Percentiles rank a stretch among this genome's conserved stretches.
Evolutionary conservation across 2,797 vertebrate species (phyloP).

Genomic region (Alosa sapidissima): DNA sequence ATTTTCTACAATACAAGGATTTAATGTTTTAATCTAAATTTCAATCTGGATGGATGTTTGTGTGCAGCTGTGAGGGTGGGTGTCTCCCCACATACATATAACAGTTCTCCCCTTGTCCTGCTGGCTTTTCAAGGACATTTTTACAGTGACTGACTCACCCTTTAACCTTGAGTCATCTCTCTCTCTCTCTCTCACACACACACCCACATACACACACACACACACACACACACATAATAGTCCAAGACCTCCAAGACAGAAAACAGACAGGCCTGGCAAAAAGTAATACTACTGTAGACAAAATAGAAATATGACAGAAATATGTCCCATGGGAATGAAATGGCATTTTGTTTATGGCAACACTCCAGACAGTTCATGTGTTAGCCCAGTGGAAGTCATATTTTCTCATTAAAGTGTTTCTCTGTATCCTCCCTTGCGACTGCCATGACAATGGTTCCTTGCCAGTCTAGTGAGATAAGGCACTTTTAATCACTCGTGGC

Average conservation of each 20-base stretch:
- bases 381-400: background rate
- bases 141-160: conserved; percentile 42
- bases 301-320: background rate
- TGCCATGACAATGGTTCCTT: background rate
- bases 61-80: background rate
- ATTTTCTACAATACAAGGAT: background rate
- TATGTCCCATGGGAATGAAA: background rate
- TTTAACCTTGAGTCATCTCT: conserved; percentile 39
- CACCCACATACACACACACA: background rate
- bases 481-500: background rate
- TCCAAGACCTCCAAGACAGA: background rate
- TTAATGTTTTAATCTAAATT: background rate
- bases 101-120: background rate
- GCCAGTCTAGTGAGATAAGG: background rate
- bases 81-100: background rate
- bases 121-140: conserved; percentile 38
- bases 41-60: background rate
- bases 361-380: background rate
- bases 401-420: background rate
- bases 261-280: background rate
- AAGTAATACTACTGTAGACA: background rate
- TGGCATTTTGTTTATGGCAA: background rate
- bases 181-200: background rate
- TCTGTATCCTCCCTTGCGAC: background rate
- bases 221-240: background rate